Conservation (phyloP, 1,140 invertebrate genomes). For the Drosophila nebulosa region DNA sequence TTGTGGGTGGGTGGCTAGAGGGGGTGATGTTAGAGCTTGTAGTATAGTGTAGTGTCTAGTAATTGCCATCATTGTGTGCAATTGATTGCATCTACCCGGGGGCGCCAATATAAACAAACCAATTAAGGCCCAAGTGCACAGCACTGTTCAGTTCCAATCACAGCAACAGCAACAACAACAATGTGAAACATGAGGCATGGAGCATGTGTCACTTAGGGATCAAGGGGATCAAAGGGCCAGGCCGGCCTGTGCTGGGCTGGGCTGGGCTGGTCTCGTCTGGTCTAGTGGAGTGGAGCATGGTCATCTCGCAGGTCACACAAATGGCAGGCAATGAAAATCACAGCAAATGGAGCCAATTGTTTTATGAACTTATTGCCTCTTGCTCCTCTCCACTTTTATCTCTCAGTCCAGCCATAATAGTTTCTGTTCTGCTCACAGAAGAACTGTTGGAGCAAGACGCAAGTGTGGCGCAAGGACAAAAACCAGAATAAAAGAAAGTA, state of each 20-base stretch:
- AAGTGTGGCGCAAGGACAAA: neutral
- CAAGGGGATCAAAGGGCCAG: constrained; percentile 9
- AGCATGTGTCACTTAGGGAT: constrained; percentile 26
- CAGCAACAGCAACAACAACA: constrained; percentile 20
- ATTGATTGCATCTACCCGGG: constrained; percentile 74
- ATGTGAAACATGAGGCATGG: neutral
- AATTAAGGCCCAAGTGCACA: constrained; percentile 68
- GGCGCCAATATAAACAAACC: constrained; percentile 77
- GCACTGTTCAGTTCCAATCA: constrained; percentile 20
- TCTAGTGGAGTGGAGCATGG: neutral
- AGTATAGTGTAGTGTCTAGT: constrained; percentile 31
- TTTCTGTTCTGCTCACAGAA: neutral
- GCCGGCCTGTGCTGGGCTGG: neutral
- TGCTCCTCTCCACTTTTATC: neutral
- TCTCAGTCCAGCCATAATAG: constrained; percentile 10
- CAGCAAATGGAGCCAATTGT: constrained; percentile 78
- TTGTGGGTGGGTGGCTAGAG: constrained; percentile 15
- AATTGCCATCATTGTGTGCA: constrained; percentile 76
- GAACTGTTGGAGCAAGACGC: neutral
- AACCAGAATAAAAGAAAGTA: neutral
- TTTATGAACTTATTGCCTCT: constrained; percentile 74
- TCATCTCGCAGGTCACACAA: constrained; percentile 72
- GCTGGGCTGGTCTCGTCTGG: neutral
- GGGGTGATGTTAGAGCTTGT: too few species aligned
- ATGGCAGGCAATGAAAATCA: constrained; percentile 79